Evolutionary conservation across 2,888 invertebrate genomes (phyloP).

Genomic region (Trachelus stipa): DNA sequence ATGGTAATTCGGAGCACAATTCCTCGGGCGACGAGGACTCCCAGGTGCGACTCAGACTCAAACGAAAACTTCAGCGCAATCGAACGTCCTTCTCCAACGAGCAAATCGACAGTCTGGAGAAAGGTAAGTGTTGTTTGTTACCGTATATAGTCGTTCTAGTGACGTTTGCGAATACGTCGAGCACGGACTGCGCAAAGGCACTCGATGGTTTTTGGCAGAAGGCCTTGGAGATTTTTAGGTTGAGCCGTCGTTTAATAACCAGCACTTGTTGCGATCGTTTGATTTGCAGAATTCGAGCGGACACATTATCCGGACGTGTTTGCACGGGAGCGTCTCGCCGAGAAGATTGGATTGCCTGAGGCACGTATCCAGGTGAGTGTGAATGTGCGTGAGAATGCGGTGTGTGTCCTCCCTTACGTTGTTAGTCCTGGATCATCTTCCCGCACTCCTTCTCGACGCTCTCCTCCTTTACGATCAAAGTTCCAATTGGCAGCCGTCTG

Average conservation of each 20-base stretch:
- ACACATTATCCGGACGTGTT: conserved; percentile 98
- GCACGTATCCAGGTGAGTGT: conserved; percentile 98
- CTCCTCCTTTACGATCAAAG: too few relatives aligned
- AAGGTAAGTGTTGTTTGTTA: conserved; percentile 76
- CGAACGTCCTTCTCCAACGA: conserved; percentile 98
- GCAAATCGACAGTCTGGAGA: conserved; percentile 98
- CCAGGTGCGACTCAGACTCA: conserved; percentile 91
- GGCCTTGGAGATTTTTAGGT: background rate
- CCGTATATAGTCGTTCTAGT: too few relatives aligned
- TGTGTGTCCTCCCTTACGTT: conserved; percentile 32
- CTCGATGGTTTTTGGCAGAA: background rate
- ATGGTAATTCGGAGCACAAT: conserved; percentile 91
- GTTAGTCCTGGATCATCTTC: background rate
- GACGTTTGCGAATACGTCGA: too few relatives aligned
- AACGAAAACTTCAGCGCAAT: conserved; percentile 96
- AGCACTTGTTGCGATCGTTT: conserved; percentile 54
- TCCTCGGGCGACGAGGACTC: conserved; percentile 92
- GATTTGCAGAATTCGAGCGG: conserved; percentile 89
- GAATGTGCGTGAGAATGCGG: conserved; percentile 63
- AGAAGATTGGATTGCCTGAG: conserved; percentile 98
- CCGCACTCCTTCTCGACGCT: background rate
- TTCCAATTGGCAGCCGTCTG: too few relatives aligned
- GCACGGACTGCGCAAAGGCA: too few relatives aligned
- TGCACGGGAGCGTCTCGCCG: conserved; percentile 93
- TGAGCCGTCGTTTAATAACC: conserved; percentile 36